These are phyloP conservation scores for Oxystoma pomonae DNA, from an alignment of 2,888 invertebrate species.

Conservation along the genomic window DNA sequence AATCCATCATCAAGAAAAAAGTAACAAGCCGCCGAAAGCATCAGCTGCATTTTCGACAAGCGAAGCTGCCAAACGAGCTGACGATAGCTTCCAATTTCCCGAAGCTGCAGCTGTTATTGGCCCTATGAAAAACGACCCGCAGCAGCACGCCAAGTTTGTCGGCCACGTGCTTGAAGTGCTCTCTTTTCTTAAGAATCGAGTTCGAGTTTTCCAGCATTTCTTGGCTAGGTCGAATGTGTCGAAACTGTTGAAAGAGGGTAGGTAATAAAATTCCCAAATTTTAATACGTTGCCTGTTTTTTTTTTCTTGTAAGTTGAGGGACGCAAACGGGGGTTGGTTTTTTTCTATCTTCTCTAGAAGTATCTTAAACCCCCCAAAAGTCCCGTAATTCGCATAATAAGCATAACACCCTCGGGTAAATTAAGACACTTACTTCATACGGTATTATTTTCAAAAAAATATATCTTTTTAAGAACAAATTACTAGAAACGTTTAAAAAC, in stretches of 20 bases:
- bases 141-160: constrained; percentile 44
- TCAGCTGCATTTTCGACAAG: not conserved
- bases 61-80: not conserved
- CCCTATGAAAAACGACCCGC: constrained; percentile 9
- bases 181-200: constrained; percentile 58
- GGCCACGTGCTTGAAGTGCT: constrained; percentile 53
- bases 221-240: constrained; percentile 59
- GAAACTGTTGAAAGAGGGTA: constrained; percentile 52
- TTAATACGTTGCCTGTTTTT: too few relatives aligned
- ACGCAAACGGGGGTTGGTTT: too few relatives aligned
- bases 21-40: not conserved
- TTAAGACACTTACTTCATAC: too few relatives aligned
- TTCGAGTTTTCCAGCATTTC: constrained; percentile 61
- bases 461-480: too few relatives aligned
- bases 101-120: not conserved
- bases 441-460: too few relatives aligned
- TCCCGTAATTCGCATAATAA: too few relatives aligned
- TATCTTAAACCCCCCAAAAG: too few relatives aligned
- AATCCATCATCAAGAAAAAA: constrained; percentile 28
- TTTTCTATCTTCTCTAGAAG: too few relatives aligned
- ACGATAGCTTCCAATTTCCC: not conserved
- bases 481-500: too few relatives aligned
- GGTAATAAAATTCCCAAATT: constrained; percentile 24
- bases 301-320: too few relatives aligned
- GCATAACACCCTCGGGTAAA: too few relatives aligned